These are phyloP conservation scores for Oriolus oriolus DNA, from an alignment of 2,113 vertebrate genomes.

Conservation along the genomic window DNA sequence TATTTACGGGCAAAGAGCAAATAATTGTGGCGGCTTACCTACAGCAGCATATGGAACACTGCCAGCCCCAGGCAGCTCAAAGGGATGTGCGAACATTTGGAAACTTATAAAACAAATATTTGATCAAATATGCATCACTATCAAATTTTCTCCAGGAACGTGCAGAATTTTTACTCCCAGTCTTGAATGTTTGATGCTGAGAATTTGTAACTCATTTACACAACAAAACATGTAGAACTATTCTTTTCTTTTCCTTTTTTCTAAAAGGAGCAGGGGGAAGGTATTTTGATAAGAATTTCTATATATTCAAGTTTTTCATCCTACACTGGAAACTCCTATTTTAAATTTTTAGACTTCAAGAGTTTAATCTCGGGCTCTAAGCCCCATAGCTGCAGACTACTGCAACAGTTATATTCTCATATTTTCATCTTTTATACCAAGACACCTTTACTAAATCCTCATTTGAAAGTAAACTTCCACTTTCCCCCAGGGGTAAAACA, in stretches of 20 bases:
- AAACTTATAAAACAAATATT: slow-evolving; percentile 52
- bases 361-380: background rate
- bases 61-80: slow-evolving; percentile 23
- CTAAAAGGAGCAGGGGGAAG: background rate
- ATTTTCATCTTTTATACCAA: background rate
- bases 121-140: slow-evolving; percentile 49
- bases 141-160: slow-evolving; percentile 25
- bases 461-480: background rate
- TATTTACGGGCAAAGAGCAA: background rate
- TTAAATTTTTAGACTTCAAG: background rate
- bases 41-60: background rate
- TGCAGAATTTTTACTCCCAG: background rate
- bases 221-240: slow-evolving; percentile 16
- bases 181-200: slow-evolving; percentile 32
- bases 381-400: background rate
- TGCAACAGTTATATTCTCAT: background rate
- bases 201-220: slow-evolving; percentile 48
- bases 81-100: background rate
- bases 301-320: background rate
- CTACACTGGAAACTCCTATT: background rate
- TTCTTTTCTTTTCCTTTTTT: background rate
- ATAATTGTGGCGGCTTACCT: background rate
- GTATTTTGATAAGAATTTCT: background rate
- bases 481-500: background rate
- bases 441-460: background rate